Conservation (phyloP, 2,797 vertebrate genomes). For the Salmo trutta region DNA sequence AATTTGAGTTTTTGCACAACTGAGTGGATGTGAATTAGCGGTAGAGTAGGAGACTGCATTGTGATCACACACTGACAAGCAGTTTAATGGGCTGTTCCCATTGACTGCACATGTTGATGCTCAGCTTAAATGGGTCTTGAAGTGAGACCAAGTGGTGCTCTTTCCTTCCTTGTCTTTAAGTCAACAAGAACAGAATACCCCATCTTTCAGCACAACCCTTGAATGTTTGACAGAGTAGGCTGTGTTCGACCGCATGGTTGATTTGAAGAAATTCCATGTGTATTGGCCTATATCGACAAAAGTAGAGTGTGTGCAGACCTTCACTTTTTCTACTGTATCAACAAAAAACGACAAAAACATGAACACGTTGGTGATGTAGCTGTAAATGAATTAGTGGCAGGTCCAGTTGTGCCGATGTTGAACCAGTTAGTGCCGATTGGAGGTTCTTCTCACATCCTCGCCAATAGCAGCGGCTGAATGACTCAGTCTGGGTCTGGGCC, state of each 20-base stretch:
- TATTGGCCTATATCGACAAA: background rate
- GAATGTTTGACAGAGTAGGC: background rate
- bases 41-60: background rate
- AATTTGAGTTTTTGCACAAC: background rate
- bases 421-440: constrained; percentile 6
- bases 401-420: background rate
- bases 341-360: background rate
- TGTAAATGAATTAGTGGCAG: constrained; percentile 3
- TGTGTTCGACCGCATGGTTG: background rate
- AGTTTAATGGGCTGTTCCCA: background rate
- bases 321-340: background rate
- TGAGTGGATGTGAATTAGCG: background rate
- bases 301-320: background rate
- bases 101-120: background rate
- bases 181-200: background rate
- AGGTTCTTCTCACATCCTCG: background rate
- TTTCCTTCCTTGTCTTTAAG: constrained; percentile 2
- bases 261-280: background rate
- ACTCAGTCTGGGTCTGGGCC: background rate
- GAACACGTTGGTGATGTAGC: background rate
- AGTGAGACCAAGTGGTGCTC: constrained; percentile 1
- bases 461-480: background rate
- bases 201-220: background rate
- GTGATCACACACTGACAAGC: background rate
- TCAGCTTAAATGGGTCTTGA: constrained; percentile 8